phyloP scores from a whole-genome alignment of 2,888 invertebrate species.

The Sepiola atlantica region DNA sequence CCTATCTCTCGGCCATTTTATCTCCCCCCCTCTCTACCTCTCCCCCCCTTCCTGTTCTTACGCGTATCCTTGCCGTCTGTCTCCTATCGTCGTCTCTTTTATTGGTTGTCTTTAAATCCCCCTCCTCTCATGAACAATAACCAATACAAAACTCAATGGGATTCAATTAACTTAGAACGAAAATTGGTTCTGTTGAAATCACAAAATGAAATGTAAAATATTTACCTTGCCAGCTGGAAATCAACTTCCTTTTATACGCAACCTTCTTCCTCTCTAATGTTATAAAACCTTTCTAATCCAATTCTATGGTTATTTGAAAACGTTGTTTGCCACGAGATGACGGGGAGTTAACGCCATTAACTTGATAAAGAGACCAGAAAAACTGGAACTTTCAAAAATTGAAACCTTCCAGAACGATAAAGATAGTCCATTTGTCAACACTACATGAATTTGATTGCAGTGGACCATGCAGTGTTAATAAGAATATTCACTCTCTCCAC shows the following conservation, averaged over 20 bases:
- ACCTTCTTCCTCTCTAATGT: too few species aligned
- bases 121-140: not conserved
- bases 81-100: not conserved
- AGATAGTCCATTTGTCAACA: too few species aligned
- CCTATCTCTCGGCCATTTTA: not conserved
- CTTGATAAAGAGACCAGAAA: too few species aligned
- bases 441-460: too few species aligned
- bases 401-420: too few species aligned
- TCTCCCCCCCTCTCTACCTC: not conserved
- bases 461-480: too few species aligned
- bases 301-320: too few species aligned
- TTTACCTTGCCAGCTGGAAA: not conserved
- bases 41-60: not conserved
- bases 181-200: not conserved
- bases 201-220: not conserved
- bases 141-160: not conserved
- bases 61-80: not conserved
- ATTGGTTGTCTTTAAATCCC: not conserved
- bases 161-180: not conserved
- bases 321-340: too few species aligned
- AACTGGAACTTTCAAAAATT: too few species aligned
- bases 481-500: too few species aligned
- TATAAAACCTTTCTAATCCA: too few species aligned
- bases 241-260: not conserved
- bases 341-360: too few species aligned